phyloP scores from a whole-genome alignment of 2,113 vertebrate genomes.

The Tragelaphus imberbis region DNA sequence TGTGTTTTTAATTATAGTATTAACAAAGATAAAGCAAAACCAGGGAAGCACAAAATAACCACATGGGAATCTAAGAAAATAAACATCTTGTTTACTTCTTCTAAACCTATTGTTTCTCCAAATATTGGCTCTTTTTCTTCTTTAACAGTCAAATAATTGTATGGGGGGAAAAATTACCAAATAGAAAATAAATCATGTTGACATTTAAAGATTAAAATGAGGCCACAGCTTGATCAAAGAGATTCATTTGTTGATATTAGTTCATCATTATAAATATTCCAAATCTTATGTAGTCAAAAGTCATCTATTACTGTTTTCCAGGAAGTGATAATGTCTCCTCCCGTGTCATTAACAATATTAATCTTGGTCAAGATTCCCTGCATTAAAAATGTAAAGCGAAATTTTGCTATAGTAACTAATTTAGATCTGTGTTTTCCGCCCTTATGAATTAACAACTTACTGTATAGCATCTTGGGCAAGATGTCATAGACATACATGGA shows the following conservation, averaged over 20 bases:
- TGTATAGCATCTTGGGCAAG: neutral
- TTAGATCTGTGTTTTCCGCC: neutral
- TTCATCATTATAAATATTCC: conserved; percentile 43
- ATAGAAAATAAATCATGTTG: conserved; percentile 47
- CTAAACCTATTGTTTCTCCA: conserved; percentile 24
- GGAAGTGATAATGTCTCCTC: conserved; percentile 24
- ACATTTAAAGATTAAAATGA: conserved; percentile 55
- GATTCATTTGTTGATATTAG: conserved; percentile 51
- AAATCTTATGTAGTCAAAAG: conserved; percentile 40
- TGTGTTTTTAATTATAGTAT: conserved; percentile 68
- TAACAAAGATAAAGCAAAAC: conserved; percentile 62
- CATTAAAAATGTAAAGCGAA: conserved; percentile 40
- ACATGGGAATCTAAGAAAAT: conserved; percentile 39
- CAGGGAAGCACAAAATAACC: conserved; percentile 50
- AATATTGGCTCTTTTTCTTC: conserved; percentile 21
- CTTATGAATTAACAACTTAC: neutral
- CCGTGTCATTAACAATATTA: conserved; percentile 39
- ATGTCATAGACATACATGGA: neutral
- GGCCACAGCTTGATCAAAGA: conserved; percentile 41
- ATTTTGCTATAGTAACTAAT: neutral
- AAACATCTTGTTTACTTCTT: conserved; percentile 36
- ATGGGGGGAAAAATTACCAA: neutral
- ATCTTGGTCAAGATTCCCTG: conserved; percentile 33
- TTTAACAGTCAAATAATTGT: conserved; percentile 39
- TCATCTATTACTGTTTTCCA: conserved; percentile 48